These are phyloP conservation scores for Onthophagus taurus DNA, from an alignment of 1,140 invertebrate species.

Conservation along the genomic window DNA sequence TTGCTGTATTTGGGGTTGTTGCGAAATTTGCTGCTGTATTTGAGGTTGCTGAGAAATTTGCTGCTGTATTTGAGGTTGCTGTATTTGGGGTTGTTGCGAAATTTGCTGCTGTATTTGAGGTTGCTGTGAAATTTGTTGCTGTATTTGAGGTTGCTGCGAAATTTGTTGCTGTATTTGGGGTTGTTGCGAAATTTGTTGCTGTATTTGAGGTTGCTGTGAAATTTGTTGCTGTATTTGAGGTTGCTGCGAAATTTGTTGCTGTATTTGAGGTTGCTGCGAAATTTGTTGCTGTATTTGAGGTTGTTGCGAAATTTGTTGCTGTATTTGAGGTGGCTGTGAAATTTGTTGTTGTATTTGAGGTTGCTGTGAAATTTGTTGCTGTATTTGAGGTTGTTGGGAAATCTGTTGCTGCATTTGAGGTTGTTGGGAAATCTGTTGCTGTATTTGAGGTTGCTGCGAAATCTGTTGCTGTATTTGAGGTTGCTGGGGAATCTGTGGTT, in stretches of 20 bases:
- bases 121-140: background rate
- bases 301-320: background rate
- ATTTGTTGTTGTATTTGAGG: conserved; percentile 3
- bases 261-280: background rate
- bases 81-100: conserved; percentile 15
- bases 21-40: conserved; percentile 19
- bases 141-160: background rate
- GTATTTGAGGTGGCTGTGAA: background rate
- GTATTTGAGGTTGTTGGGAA: background rate
- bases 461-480: background rate
- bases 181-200: conserved; percentile 21
- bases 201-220: conserved; percentile 22
- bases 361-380: conserved; percentile 16
- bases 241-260: background rate
- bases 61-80: conserved; percentile 11
- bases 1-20: background rate
- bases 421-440: background rate
- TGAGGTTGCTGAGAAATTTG: conserved; percentile 12
- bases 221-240: conserved; percentile 23
- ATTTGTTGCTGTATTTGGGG: conserved; percentile 22
- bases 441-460: conserved; percentile 1
- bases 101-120: conserved; percentile 20
- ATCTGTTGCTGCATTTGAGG: background rate
- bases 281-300: background rate
- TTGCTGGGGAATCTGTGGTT: background rate